A percentile compares a stretch with the other conserved stretches of the same genome.
phyloP scores from a whole-genome alignment of 2,113 vertebrate species.

The Charina bottae region DNA sequence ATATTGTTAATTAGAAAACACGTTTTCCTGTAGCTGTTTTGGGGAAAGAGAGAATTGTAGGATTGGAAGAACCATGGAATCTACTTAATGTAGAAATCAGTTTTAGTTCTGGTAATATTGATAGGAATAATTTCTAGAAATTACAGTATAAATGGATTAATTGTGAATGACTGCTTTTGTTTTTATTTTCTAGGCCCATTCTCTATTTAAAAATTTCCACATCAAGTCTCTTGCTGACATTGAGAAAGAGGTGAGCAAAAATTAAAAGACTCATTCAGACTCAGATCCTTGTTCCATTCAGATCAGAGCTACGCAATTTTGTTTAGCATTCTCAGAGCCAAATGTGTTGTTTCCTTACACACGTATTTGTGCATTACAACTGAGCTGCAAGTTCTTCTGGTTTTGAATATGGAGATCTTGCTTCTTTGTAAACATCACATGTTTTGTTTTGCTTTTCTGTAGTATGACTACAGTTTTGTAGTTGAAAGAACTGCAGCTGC shows the following conservation, averaged over 20 bases:
- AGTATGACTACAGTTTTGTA: slow-evolving; percentile 75
- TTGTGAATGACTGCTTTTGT: background rate
- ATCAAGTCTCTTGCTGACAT: slow-evolving; percentile 89
- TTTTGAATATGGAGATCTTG: background rate
- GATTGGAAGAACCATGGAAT: background rate
- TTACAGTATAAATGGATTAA: background rate
- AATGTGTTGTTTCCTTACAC: background rate
- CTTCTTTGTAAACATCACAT: background rate
- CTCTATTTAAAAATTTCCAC: slow-evolving; percentile 69
- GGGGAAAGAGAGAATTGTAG: background rate
- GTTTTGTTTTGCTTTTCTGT: slow-evolving; percentile 2
- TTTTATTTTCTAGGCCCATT: slow-evolving; percentile 48
- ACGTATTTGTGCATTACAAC: background rate
- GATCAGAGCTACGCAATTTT: no score
- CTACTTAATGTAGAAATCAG: background rate
- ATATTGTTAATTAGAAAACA: background rate
- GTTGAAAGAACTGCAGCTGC: slow-evolving; percentile 73
- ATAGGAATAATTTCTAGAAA: background rate
- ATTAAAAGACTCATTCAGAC: no score
- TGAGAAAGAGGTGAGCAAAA: slow-evolving; percentile 80
- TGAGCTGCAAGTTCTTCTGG: background rate
- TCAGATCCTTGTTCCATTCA: background rate
- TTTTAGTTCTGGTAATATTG: background rate
- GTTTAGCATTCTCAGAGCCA: background rate
- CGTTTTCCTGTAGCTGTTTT: background rate